A percentile compares a stretch with the other conserved stretches of the same genome.
phyloP scores from a whole-genome alignment of 2,888 invertebrate genomes.

The Folsomia manolachei region DNA sequence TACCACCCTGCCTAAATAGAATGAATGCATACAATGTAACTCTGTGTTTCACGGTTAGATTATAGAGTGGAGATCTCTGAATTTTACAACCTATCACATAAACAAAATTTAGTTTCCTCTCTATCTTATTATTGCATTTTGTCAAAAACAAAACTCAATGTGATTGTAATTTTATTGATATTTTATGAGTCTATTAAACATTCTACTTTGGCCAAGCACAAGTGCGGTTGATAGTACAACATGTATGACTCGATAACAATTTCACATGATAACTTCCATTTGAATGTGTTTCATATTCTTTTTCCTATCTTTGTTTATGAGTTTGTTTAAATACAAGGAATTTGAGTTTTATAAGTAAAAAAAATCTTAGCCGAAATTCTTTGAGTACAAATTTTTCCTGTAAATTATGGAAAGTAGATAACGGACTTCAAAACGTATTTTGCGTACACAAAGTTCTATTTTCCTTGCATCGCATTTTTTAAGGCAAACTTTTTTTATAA shows the following conservation, averaged over 20 bases:
- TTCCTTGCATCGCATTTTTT: too few relatives aligned
- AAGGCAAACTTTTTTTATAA: too few relatives aligned
- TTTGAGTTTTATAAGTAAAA: too few relatives aligned
- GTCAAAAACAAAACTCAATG: constrained; percentile 7
- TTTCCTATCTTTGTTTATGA: not conserved
- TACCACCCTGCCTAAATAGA: too few relatives aligned
- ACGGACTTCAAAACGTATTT: too few relatives aligned
- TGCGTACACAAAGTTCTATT: too few relatives aligned
- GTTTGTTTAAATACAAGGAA: not conserved
- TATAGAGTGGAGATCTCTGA: not conserved
- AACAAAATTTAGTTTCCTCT: not conserved
- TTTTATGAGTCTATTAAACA: constrained; percentile 29
- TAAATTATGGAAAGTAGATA: too few relatives aligned
- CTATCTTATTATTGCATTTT: not conserved
- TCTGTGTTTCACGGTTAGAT: too few relatives aligned
- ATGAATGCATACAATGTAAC: not conserved
- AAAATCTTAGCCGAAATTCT: too few relatives aligned
- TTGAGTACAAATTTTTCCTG: too few relatives aligned
- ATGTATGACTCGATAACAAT: too few relatives aligned
- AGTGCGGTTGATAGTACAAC: not conserved
- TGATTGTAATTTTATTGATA: constrained; percentile 20
- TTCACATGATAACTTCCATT: too few relatives aligned
- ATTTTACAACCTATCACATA: not conserved
- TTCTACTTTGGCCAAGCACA: constrained; percentile 3
- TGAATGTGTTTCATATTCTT: not conserved